Conservation (phyloP, 37 sponge, comb jelly and placozoan species). For the Tethya wilhelma region DNA sequence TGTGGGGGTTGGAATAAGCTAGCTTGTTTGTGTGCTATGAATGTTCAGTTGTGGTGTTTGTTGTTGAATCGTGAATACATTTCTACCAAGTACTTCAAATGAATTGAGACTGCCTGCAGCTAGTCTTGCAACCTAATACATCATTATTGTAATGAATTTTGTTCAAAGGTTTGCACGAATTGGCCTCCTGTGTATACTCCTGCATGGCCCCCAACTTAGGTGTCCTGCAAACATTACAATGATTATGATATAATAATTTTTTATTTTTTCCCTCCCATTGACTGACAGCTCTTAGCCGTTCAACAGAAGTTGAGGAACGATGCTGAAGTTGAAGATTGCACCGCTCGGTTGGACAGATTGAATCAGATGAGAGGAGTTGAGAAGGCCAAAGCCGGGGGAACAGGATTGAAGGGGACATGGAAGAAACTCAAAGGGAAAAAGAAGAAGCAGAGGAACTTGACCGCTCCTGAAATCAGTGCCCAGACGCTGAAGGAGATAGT, state of each 20-base stretch:
- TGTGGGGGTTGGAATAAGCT: too few species aligned
- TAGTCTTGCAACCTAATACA: too few species aligned
- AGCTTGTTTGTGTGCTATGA: too few species aligned
- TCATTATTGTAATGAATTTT: too few species aligned
- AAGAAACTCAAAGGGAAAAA: slow-evolving; percentile 70
- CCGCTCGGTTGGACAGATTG: slow-evolving; percentile 44
- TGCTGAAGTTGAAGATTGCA: slow-evolving; percentile 32
- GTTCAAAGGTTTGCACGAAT: too few species aligned
- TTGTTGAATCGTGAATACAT: too few species aligned
- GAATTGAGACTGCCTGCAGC: too few species aligned
- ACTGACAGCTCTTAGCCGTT: slow-evolving; percentile 41
- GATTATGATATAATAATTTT: not conserved
- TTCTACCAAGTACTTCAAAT: too few species aligned
- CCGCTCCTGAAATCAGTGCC: slow-evolving; percentile 41
- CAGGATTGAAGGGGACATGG: slow-evolving; percentile 30
- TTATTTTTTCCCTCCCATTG: not conserved
- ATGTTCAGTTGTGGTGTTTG: too few species aligned
- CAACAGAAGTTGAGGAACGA: slow-evolving; percentile 56
- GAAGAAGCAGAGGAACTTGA: slow-evolving; percentile 58
- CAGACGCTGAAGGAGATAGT: not conserved
- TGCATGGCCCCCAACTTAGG: too few species aligned
- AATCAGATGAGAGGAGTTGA: slow-evolving; percentile 23
- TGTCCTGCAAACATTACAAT: too few species aligned
- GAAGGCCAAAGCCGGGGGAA: slow-evolving; percentile 8
- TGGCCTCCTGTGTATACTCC: too few species aligned